phyloP scores from a whole-genome alignment of 1,140 invertebrate genomes.

The Oedothorax gibbosus region DNA sequence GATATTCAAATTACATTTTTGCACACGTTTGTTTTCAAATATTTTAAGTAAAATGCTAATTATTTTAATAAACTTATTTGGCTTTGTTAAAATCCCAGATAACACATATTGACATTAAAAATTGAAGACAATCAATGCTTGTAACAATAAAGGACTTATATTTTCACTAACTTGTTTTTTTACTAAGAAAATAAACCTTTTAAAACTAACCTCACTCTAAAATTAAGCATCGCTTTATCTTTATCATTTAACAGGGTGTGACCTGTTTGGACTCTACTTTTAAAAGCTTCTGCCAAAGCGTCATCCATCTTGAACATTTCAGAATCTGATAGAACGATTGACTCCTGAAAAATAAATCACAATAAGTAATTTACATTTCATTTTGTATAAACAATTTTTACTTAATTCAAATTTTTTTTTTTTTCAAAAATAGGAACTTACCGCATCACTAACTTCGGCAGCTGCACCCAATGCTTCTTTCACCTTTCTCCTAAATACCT shows the following conservation, averaged over 20 bases:
- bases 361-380: background rate
- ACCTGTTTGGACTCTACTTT: background rate
- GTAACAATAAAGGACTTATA: too few relatives aligned
- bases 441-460: constrained; percentile 49
- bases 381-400: too few relatives aligned
- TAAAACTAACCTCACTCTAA: constrained; percentile 46
- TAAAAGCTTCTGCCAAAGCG: constrained; percentile 39
- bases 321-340: constrained; percentile 43
- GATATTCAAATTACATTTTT: too few relatives aligned
- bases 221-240: constrained; percentile 43
- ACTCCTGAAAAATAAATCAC: constrained; percentile 45
- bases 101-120: too few relatives aligned
- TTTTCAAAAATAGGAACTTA: background rate
- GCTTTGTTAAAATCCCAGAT: too few relatives aligned
- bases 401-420: too few relatives aligned
- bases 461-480: constrained; percentile 44
- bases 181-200: background rate
- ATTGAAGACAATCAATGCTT: too few relatives aligned
- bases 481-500: constrained; percentile 32
- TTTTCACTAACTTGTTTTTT: too few relatives aligned
- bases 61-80: too few relatives aligned
- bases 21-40: too few relatives aligned
- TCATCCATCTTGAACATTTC: constrained; percentile 61
- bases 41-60: too few relatives aligned
- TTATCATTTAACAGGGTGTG: constrained; percentile 18